Percentiles rank a stretch among this genome's conserved stretches.
Conservation (phyloP, 2,113 vertebrate genomes). For the Stictonetta naevosa region DNA sequence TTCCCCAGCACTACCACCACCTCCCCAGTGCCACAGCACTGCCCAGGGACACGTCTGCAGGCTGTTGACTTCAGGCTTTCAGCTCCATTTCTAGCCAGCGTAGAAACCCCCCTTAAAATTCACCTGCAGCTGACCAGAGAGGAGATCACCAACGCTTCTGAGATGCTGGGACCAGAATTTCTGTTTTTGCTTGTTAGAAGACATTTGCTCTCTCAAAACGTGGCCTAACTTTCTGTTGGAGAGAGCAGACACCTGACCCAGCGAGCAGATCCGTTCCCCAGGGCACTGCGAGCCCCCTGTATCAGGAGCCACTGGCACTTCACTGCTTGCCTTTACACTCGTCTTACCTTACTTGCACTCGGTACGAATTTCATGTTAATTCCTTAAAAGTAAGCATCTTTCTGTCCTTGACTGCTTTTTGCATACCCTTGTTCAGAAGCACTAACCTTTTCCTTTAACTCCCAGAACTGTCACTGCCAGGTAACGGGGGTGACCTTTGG, state of each 20-base stretch:
- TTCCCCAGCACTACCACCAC: not conserved
- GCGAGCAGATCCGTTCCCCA: not conserved
- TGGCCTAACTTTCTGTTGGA: not conserved
- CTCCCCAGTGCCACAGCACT: rapidly evolving
- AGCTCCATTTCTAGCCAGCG: not conserved
- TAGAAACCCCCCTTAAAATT: not conserved
- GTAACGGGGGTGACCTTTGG: conserved; percentile 16
- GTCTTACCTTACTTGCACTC: not conserved
- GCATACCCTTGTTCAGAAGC: not conserved
- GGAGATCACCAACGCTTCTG: not conserved
- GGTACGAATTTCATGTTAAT: not conserved
- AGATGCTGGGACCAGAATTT: not conserved
- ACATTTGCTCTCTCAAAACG: not conserved
- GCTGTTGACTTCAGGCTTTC: not conserved
- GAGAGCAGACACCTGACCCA: not conserved
- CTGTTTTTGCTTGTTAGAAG: not conserved
- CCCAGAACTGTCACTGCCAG: not conserved
- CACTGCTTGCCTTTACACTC: not conserved
- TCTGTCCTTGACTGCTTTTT: conserved; percentile 28
- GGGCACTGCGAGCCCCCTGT: rapidly evolving
- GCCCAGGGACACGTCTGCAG: not conserved
- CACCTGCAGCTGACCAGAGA: not conserved
- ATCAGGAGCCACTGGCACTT: not conserved
- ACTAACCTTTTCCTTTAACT: not conserved
- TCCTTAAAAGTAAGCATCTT: not conserved